Base-by-base conservation (phyloP, 2,113 vertebrate species). In the Willisornis vidua region DNA sequence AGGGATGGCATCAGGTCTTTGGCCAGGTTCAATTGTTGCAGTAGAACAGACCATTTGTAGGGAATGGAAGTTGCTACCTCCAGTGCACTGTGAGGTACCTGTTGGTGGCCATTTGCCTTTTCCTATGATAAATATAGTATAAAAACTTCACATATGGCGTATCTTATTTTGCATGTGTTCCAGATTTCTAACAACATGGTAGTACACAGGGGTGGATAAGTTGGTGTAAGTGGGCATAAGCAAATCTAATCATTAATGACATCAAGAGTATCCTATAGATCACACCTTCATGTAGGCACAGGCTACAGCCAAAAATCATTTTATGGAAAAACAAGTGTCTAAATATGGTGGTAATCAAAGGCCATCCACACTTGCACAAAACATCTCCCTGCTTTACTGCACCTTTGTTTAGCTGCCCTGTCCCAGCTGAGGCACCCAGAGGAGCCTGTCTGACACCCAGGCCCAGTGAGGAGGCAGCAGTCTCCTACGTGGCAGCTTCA, bases 181-280 rank as follows among this genome's bases (percentile, higher is more conserved):
- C 33, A 59, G n/a, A 18, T 77, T 89, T 77, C 43, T 70, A 81
- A 58, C 14, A 48, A 28, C 8, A 14, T 5, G 20, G 22, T 19
- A 23, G 18, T 39, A 33, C 20, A 5, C 0, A 72, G 7, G 57
- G 28, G 4, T 0, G 7, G 41, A 13, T 43, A 70, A 45, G 20
- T n/a, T 41, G 24, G n/a, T 77, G 4, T n/a, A 57, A 51, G 57
- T 19, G 18, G 15, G 20, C 28, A 41, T n/a, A 70, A 62, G 41
- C 8, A 72, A 33, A 72, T 65, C 33, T 83, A 73, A 57, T 48
- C 0, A 6, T 35, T 48, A 45, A 52, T 35, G 33, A 35, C 54
- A 35, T 73, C 26, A 77, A 73, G 49, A 81, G 57, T 65, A 39
- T 67, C 17, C 15, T 55, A 19, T 33, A 35, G 35, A 68, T 65